These are phyloP conservation scores for Sialis fuliginosa DNA, from an alignment of 2,888 invertebrate genomes.

Conservation along the genomic window DNA sequence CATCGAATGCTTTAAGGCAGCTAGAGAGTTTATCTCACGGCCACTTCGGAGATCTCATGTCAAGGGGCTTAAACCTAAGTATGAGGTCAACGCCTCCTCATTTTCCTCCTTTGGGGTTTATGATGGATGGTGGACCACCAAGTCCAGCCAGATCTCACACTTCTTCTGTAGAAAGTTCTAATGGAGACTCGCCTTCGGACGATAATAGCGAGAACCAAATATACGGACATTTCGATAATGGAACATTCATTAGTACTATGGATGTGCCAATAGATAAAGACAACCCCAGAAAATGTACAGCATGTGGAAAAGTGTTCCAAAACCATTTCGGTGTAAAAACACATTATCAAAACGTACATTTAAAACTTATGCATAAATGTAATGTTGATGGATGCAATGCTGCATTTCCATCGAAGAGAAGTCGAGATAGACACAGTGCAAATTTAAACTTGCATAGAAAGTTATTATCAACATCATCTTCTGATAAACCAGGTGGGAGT, in stretches of 20 bases:
- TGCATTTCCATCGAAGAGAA: constrained; percentile 82
- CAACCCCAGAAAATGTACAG: constrained; percentile 77
- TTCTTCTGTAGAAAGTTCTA: constrained; percentile 39
- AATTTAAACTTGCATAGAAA: constrained; percentile 85
- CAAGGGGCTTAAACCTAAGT: constrained; percentile 23
- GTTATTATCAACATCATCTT: constrained; percentile 52
- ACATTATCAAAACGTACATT: constrained; percentile 89
- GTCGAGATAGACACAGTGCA: constrained; percentile 81
- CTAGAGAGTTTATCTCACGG: constrained; percentile 67
- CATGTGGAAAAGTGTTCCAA: constrained; percentile 85
- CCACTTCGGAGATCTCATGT: constrained; percentile 41
- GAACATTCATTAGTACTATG: constrained; percentile 50
- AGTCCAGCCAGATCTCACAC: constrained; percentile 41
- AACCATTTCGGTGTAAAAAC: constrained; percentile 86
- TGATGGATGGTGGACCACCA: constrained; percentile 35
- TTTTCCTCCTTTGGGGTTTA: constrained; percentile 27
- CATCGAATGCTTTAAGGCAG: constrained; percentile 54
- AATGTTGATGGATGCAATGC: constrained; percentile 89
- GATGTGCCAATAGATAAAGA: constrained; percentile 85
- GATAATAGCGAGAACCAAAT: constrained; percentile 45
- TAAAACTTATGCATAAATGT: constrained; percentile 91
- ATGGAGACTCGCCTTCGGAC: constrained; percentile 33
- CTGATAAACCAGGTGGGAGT: constrained; percentile 28
- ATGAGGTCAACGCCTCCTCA: constrained; percentile 22
- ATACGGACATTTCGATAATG: constrained; percentile 55